A percentile compares a stretch with the other conserved stretches of the same genome.
These are phyloP conservation scores for Corydoras maculifer DNA, from an alignment of 2,113 vertebrate species.

Conservation along the genomic window DNA sequence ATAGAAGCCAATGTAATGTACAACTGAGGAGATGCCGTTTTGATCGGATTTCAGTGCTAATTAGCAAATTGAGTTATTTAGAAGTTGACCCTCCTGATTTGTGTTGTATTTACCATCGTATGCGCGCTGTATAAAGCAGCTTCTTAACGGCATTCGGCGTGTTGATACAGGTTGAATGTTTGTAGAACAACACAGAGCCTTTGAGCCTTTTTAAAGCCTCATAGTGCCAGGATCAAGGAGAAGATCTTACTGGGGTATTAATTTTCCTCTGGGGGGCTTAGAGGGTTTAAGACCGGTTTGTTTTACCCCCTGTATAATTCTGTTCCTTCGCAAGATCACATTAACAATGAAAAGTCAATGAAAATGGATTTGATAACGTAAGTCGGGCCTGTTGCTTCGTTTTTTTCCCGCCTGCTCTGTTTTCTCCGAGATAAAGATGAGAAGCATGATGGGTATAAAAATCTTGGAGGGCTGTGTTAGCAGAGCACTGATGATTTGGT, in stretches of 20 bases:
- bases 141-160: not conserved
- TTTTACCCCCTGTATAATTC: not conserved
- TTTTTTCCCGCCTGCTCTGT: slow-evolving; percentile 5
- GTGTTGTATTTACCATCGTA: slow-evolving; percentile 8
- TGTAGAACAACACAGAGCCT: not conserved
- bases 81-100: too few species aligned
- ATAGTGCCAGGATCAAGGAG: not conserved
- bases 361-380: too few species aligned
- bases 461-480: slow-evolving; percentile 69
- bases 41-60: slow-evolving; percentile 8
- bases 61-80: slow-evolving; percentile 2
- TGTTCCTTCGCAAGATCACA: too few species aligned
- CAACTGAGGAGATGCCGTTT: not conserved
- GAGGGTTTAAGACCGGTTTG: not conserved
- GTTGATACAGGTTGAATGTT: not conserved
- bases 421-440: slow-evolving; percentile 59
- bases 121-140: not conserved
- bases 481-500: slow-evolving; percentile 61
- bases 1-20: too few species aligned
- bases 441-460: slow-evolving; percentile 69
- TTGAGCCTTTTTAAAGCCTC: not conserved
- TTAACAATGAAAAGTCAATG: too few species aligned
- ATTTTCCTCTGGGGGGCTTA: not conserved
- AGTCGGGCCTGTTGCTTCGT: not conserved
- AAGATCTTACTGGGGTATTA: not conserved